Base-by-base conservation (phyloP, 2,888 invertebrate species). In the Tholera decimalis region DNA sequence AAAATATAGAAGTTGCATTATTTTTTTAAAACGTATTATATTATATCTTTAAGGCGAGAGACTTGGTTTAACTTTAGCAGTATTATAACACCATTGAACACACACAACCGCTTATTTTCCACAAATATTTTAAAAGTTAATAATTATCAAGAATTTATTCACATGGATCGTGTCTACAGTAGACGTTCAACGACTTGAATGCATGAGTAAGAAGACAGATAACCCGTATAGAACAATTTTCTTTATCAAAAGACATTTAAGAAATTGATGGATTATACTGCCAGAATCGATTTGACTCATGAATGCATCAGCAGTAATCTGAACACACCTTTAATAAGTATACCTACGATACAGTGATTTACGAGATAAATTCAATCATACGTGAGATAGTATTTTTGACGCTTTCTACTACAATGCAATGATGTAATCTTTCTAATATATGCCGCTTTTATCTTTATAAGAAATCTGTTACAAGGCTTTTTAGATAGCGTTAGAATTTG, bases 401-500 rank as follows among this genome's bases (percentile, higher is more conserved):
- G 60, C 73, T 59, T 77, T 73, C 58, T 77, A 64, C 39, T 7
- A 33, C 15, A 26, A 15, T 15, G 7, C 7, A 54, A 8, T 73
- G 55, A 73, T 64, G 55, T 59, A 56, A 73, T 77, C 55, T 30
- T 41, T 24, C 18, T 46, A 60, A 59, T 53, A 39, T 53, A 30
- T 35, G 9, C 47, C 43, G 58, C 51, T 54, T 53, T 39, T 43
- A 68, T 62, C 33, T 37, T 26, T 24, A 47, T 28, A 35, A 43
- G 22, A 69, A 74, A 73, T 73, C 63, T 73, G 63, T 73, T 78
- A 77, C 75, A 77, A 77, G 75, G 75, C 20, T 59, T 9, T 57
- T n/a, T 11, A 55, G 73, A 77, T 74, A 70, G 54, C 41, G 44
- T 55, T 69, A 33, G 5, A n/a, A 44, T 43, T 46, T 35, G 28